Evolutionary conservation across 2,888 invertebrate species (phyloP), one percentile per base, ranked within the genome.

Genomic region (Caenorhabditis panamensis): DNA sequence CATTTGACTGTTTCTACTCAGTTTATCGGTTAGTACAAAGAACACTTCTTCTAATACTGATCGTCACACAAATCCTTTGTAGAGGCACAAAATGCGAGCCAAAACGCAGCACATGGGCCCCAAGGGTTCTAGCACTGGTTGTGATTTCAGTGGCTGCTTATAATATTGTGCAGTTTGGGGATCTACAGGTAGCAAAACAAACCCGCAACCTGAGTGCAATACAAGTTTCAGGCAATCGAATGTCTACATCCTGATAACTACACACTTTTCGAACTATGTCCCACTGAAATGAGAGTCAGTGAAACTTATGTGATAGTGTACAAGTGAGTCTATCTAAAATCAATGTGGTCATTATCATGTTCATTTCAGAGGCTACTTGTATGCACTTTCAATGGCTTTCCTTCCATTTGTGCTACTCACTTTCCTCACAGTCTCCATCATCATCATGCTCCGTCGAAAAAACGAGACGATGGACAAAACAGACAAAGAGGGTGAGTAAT

Each of bases 1-100:
- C 88, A 1, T 83, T 88, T 26, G 89, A 89, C 73, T 89, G 88
- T 49, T 89, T 83, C 71, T 83, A 85, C 11, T 83, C 85, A 4
- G 87, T 89, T 26, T 82, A 78, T 61, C 67, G 83, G 87, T 88
- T 28, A 31, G 28, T 36, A 41, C 22, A n/a, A 18, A 28, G 1
- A 47, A 28, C 31, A 31, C 16, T 63, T 47, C 16, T 16, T 28
- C 20, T 58, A n/a, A n/a, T 8, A 11, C 3, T 37, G n/a, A 5
- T 56, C 13, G 9, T 41, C 16, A 22, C 31, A 31, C 4, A 31
- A 6, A 4, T 31, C 31, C 4, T 5, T 54, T 79, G 13, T 58
- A 80, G 82, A 31, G 82, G 82, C 5, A 58, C 67, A 37, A 76
- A 76, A 49, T 76, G 71, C 31, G 77, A 79, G 31, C 54, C 75